Conservation (phyloP, 2,113 vertebrate genomes). For the Heptranchias perlo region DNA sequence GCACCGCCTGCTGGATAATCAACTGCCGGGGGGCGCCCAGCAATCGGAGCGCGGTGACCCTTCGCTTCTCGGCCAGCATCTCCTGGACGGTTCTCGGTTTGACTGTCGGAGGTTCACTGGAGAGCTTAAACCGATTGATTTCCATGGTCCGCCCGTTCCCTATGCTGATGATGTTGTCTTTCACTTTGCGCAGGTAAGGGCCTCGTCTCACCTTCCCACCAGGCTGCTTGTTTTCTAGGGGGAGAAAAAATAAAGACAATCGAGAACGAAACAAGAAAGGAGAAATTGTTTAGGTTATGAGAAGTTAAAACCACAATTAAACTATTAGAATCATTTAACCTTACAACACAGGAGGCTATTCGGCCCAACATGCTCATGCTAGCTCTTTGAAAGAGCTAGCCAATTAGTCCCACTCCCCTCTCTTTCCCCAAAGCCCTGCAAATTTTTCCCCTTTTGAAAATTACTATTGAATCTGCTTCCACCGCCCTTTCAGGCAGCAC, state of each 20-base stretch:
- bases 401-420: background rate
- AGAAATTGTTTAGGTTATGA: background rate
- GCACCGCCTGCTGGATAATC: slow-evolving; percentile 46
- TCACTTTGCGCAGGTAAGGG: background rate
- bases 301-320: background rate
- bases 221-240: background rate
- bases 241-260: background rate
- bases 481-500: no score
- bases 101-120: background rate
- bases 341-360: background rate
- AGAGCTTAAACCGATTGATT: background rate
- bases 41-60: slow-evolving; percentile 33
- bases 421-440: background rate
- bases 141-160: background rate
- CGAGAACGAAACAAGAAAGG: background rate
- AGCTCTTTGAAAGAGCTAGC: background rate
- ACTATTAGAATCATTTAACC: background rate
- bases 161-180: background rate
- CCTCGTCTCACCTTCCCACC: background rate
- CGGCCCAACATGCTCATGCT: no score
- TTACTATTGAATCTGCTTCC: no score
- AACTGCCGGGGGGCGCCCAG: slow-evolving; percentile 51
- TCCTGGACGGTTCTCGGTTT: slow-evolving; percentile 57
- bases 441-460: no score
- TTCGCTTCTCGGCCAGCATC: slow-evolving; percentile 57